phyloP scores from a whole-genome alignment of 1,140 invertebrate species.

The Cydia fagiglandana region DNA sequence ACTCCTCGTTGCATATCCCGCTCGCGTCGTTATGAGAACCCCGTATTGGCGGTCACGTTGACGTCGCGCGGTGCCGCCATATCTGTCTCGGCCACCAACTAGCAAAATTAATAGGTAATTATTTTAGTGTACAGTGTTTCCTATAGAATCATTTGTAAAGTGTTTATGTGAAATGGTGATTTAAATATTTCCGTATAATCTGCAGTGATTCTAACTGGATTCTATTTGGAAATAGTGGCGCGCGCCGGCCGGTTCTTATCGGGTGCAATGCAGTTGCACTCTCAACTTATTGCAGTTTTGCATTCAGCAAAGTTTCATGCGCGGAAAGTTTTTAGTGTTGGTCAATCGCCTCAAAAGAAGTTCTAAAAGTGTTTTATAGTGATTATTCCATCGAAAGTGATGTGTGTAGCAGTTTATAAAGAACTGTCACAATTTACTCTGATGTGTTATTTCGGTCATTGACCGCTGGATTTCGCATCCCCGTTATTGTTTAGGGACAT shows the following conservation, averaged over 20 bases:
- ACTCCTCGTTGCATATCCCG: constrained; percentile 82
- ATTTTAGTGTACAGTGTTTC: constrained; percentile 74
- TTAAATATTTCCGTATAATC: constrained; percentile 53
- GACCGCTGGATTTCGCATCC: constrained; percentile 78
- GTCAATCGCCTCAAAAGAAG: constrained; percentile 59
- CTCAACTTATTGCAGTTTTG: constrained; percentile 79
- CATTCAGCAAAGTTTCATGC: constrained; percentile 76
- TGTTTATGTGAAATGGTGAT: constrained; percentile 70
- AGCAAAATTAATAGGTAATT: constrained; percentile 80
- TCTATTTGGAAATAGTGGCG: constrained; percentile 74
- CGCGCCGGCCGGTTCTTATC: constrained; percentile 79
- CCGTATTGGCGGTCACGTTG: constrained; percentile 88
- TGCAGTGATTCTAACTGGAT: constrained; percentile 71
- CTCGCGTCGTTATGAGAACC: constrained; percentile 88
- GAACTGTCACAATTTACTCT: constrained; percentile 71
- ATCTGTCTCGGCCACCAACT: constrained; percentile 86
- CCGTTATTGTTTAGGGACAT: constrained; percentile 67
- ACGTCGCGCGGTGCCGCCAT: constrained; percentile 83
- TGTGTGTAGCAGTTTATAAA: constrained; percentile 68
- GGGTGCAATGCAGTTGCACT: constrained; percentile 79
- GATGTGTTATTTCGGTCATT: constrained; percentile 79
- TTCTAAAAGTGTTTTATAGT: constrained; percentile 71
- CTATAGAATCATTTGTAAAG: constrained; percentile 60
- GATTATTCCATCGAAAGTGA: constrained; percentile 67
- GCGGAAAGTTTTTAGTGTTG: constrained; percentile 76